Evolutionary conservation across 2,888 invertebrate species (phyloP).

Genomic region (Morpho deidamia): DNA sequence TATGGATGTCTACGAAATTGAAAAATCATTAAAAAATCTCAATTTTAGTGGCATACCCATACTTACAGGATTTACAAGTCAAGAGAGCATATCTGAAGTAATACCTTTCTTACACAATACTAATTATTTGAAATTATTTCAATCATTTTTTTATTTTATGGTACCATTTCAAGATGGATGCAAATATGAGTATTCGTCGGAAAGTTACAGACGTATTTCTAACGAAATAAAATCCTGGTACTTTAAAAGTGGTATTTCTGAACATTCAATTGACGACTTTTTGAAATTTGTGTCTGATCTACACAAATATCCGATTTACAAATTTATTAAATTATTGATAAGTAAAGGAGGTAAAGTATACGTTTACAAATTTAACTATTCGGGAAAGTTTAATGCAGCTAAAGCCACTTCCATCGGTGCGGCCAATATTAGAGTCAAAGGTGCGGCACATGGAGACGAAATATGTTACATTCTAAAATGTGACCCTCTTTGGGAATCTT

Average conservation of each 20-base stretch:
- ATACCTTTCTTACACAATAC: constrained; percentile 60
- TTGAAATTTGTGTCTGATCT: constrained; percentile 64
- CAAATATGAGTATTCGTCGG: constrained; percentile 41
- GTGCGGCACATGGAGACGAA: constrained; percentile 70
- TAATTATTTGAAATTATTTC: constrained; percentile 45
- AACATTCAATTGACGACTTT: constrained; percentile 45
- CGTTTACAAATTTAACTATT: constrained; percentile 69
- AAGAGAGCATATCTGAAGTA: constrained; percentile 67
- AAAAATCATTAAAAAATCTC: constrained; percentile 20
- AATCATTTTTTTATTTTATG: constrained; percentile 53
- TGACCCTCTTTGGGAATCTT: constrained; percentile 56
- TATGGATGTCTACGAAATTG: constrained; percentile 34
- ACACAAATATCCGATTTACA: constrained; percentile 59
- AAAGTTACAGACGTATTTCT: constrained; percentile 41
- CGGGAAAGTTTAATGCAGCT: constrained; percentile 55
- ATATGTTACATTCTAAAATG: constrained; percentile 68
- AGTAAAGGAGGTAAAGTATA: constrained; percentile 39
- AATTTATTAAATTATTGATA: constrained; percentile 49
- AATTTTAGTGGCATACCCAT: constrained; percentile 42
- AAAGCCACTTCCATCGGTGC: constrained; percentile 48
- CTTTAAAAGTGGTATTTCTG: constrained; percentile 45
- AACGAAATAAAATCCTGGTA: constrained; percentile 49
- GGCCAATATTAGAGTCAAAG: constrained; percentile 42
- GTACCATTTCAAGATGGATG: constrained; percentile 60
- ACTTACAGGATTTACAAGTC: constrained; percentile 69